Conservation (phyloP, 2,888 invertebrate species). For the Drosophila conformis region DNA sequence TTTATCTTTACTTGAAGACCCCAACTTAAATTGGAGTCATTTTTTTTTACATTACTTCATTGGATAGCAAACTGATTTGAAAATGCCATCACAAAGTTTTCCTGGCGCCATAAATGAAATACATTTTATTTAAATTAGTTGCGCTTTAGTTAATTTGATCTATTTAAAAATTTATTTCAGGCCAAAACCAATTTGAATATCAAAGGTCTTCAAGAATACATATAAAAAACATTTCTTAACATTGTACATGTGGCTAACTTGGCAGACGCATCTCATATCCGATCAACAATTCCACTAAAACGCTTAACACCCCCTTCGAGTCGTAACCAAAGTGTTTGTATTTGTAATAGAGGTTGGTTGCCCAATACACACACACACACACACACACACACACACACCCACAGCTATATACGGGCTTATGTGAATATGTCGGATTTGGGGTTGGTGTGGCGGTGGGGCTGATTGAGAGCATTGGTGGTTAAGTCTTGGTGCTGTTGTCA, state of each 20-base stretch:
- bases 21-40: constrained; percentile 1
- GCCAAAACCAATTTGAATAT: background rate
- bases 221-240: background rate
- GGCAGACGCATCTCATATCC: constrained; percentile 2
- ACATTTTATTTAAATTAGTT: background rate
- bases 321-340: constrained; percentile 61
- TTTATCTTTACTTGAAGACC: constrained; percentile 5
- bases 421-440: background rate
- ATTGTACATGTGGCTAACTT: background rate
- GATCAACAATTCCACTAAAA: constrained; percentile 18
- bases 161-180: background rate
- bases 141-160: background rate
- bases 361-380: constrained; percentile 21
- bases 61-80: background rate
- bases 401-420: background rate
- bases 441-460: background rate
- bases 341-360: constrained; percentile 61
- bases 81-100: background rate
- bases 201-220: background rate
- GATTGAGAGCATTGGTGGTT: constrained; percentile 32
- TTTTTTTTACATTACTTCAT: background rate
- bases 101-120: background rate
- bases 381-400: background rate
- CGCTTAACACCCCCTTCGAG: constrained; percentile 36
- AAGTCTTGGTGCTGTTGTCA: constrained; percentile 36